Base-by-base conservation (phyloP, 2,888 invertebrate genomes). In the Bellardia pandia region DNA sequence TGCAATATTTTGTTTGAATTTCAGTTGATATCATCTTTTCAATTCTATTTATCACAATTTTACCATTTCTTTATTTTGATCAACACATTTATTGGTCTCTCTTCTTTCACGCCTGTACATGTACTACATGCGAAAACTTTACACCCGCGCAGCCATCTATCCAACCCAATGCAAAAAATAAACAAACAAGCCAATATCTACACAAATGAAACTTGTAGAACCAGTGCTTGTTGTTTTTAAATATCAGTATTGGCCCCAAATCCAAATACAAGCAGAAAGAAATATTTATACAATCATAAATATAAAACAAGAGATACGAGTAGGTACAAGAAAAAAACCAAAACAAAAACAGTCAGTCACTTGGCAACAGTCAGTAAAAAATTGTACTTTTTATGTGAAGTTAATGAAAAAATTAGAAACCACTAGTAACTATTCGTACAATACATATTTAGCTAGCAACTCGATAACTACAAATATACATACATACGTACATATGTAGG, bases 321-420 rank as follows among this genome's bases (percentile, higher is more conserved):
- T n/a, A n/a, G n/a, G n/a, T 66, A 30, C 56, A 56, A 56, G 30
- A 68, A 56, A 40, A 56, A n/a, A 69, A 53, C 9, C 45, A 60
- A 75, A 69, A 69, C 48, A 82, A 76, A 76, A n/a, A n/a, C 37
- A 53, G 42, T 2, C n/a, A 37, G 37, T 3, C 83, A 74, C 79
- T 85, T 85, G 45, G 69, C 85, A 85, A 85, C 85, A 80, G 60
- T n/a, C 14, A 51, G n/a, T 60, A 13, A 71, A 69, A 53, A n/a
- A 40, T 71, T 13, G 45, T 45, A 45, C 45, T 23, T 9, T 66
- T 42, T 14, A 30, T 5, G 37, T 37, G 37, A 40, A n/a, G 2
- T 23, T 51, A 23, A 58, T 48, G n/a, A 62, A 3, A 23, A 6
- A 42, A 30, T 45, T 7, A 71, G 40, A 77, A 68, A 56, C 13